A percentile compares a stretch with the other conserved stretches of the same genome.
phyloP scores from a whole-genome alignment of 2,113 vertebrate species.

The Albula glossodonta region DNA sequence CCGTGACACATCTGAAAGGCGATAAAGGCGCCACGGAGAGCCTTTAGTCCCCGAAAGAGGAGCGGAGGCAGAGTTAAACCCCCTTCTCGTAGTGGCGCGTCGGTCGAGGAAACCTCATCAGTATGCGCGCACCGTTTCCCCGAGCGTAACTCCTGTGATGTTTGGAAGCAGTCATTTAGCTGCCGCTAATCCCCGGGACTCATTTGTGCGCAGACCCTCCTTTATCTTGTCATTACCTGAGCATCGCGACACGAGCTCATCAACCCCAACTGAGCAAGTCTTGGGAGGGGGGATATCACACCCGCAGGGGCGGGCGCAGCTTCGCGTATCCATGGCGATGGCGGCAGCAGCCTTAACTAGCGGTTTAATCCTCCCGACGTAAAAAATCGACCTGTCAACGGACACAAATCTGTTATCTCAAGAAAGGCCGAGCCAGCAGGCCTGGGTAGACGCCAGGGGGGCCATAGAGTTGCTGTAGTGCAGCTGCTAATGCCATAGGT shows the following conservation, averaged over 20 bases:
- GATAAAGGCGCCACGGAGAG: not conserved
- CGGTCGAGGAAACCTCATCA: not conserved
- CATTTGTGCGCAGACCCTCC: slow-evolving; percentile 30
- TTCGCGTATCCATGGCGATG: not conserved
- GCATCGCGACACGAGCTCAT: slow-evolving; percentile 25
- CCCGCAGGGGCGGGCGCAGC: not conserved
- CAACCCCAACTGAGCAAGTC: not conserved
- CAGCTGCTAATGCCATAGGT: too few relatives aligned
- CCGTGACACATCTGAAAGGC: not conserved
- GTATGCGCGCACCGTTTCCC: slow-evolving; percentile 16
- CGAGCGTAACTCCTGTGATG: not conserved
- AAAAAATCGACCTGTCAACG: slow-evolving; percentile 35
- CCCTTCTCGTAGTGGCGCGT: slow-evolving; percentile 12
- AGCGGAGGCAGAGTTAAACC: not conserved
- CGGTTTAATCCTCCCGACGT: slow-evolving; percentile 35
- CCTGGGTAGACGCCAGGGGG: not conserved
- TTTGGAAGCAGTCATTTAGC: slow-evolving; percentile 29
- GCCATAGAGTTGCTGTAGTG: not conserved
- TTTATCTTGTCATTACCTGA: slow-evolving; percentile 37
- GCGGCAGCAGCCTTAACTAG: slow-evolving; percentile 8
- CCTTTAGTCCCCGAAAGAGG: not conserved
- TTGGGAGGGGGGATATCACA: too few relatives aligned
- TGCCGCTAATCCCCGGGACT: slow-evolving; percentile 21
- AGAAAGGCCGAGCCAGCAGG: not conserved
- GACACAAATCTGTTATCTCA: slow-evolving; percentile 18